phyloP scores from a whole-genome alignment of 2,797 vertebrate genomes.

The Acanthurus leucopareius region DNA sequence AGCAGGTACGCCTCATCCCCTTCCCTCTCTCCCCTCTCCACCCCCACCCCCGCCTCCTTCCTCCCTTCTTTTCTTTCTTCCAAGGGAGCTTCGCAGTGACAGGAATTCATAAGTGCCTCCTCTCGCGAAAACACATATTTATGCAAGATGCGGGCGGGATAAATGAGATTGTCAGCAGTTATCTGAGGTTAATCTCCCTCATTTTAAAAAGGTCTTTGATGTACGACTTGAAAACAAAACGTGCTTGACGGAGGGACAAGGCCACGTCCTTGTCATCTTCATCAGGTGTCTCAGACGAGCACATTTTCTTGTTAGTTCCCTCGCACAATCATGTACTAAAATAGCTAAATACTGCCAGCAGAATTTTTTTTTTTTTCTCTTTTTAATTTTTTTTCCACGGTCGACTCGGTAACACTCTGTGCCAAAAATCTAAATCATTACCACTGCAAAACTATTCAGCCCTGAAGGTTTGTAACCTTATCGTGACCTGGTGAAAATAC shows the following conservation, averaged over 20 bases:
- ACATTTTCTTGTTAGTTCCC: conserved; percentile 26
- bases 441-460: conserved; percentile 32
- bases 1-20: too few species aligned
- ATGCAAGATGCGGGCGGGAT: conserved; percentile 35
- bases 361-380: too few species aligned
- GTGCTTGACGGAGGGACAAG: conserved; percentile 10
- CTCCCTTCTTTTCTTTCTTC: neutral
- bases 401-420: neutral
- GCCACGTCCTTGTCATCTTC: conserved; percentile 44
- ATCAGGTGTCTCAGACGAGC: conserved; percentile 33
- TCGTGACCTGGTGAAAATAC: conserved; percentile 39
- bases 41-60: too few species aligned
- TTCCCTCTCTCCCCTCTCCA: too few species aligned
- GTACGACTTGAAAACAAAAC: conserved; percentile 59
- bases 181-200: conserved; percentile 63
- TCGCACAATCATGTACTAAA: neutral
- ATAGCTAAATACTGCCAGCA: conserved; percentile 17
- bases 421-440: conserved; percentile 35
- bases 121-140: conserved; percentile 28
- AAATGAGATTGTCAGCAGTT: conserved; percentile 58
- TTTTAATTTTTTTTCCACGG: neutral
- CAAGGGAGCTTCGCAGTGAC: conserved; percentile 11
- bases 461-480: conserved; percentile 37
- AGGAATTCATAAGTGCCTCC: conserved; percentile 41
- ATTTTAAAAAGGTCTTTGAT: conserved; percentile 52